Evolutionary conservation across 2,888 invertebrate genomes (phyloP).

Genomic region (Herminia tarsipennalis): DNA sequence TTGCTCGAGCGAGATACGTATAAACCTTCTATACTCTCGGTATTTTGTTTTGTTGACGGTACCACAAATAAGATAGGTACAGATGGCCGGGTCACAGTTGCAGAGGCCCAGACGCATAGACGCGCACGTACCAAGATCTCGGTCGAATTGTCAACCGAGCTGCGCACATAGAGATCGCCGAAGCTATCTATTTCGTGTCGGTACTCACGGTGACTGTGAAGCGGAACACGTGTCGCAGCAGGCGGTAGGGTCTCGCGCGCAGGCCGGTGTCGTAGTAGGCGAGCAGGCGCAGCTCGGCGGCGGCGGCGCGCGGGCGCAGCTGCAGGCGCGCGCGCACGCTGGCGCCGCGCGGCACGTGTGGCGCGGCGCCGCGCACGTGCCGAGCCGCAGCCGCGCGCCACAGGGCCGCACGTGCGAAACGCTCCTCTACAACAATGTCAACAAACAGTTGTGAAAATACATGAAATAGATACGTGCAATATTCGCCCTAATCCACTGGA

Average conservation of each 20-base stretch:
- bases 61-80: no score
- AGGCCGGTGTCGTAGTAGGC: conserved; percentile 54
- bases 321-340: conserved; percentile 45
- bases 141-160: no score
- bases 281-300: conserved; percentile 56
- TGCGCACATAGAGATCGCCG: no score
- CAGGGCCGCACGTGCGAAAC: conserved; percentile 58
- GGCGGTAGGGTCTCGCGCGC: conserved; percentile 69
- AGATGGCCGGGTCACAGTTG: no score
- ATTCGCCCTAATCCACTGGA: no score
- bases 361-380: conserved; percentile 47
- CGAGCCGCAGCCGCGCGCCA: conserved; percentile 55
- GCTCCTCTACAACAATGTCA: conserved; percentile 62
- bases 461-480: no score
- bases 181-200: no score
- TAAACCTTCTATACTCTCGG: no score
- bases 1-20: no score
- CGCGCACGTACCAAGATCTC: no score
- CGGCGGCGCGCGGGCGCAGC: conserved; percentile 60
- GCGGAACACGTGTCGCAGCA: conserved; percentile 71
- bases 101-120: no score
- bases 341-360: conserved; percentile 38
- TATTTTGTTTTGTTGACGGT: no score
- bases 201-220: conserved; percentile 60
- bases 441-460: neutral